A percentile compares a stretch with the other conserved stretches of the same genome.
Evolutionary conservation across 1,140 invertebrate species (phyloP).

Genomic region (Phenacoccus solenopsis): DNA sequence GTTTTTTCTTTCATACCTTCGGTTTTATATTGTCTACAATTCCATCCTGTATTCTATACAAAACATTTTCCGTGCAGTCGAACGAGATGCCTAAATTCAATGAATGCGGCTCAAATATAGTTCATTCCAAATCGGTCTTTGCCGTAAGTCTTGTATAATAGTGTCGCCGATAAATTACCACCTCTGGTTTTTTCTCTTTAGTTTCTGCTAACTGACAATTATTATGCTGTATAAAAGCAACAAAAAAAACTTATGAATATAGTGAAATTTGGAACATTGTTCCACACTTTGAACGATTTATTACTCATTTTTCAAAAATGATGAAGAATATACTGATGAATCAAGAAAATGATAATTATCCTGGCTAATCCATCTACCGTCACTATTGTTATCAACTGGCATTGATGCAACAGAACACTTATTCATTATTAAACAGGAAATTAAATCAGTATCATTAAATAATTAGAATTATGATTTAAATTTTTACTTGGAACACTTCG

Average conservation of each 20-base stretch:
- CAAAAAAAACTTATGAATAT: too few relatives aligned
- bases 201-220: slow-evolving; percentile 65
- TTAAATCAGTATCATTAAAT: too few relatives aligned
- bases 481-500: too few relatives aligned
- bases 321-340: too few relatives aligned
- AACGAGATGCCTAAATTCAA: slow-evolving; percentile 82
- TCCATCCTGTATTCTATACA: slow-evolving; percentile 79
- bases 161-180: slow-evolving; percentile 81
- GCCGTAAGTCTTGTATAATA: slow-evolving; percentile 58
- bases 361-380: slow-evolving; percentile 22
- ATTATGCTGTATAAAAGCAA: slow-evolving; percentile 50
- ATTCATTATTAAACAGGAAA: slow-evolving; percentile 20
- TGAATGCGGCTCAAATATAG: slow-evolving; percentile 65
- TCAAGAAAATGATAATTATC: too few relatives aligned
- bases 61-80: slow-evolving; percentile 72
- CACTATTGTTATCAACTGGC: slow-evolving; percentile 20
- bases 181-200: slow-evolving; percentile 75
- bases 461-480: too few relatives aligned
- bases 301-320: background rate
- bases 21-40: slow-evolving; percentile 76
- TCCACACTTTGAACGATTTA: background rate
- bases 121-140: slow-evolving; percentile 69
- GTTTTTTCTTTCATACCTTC: too few relatives aligned
- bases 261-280: background rate
- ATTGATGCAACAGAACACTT: slow-evolving; percentile 16